These are phyloP conservation scores for Alaudala cheleensis DNA, from an alignment of 2,113 vertebrate species.

Conservation along the genomic window DNA sequence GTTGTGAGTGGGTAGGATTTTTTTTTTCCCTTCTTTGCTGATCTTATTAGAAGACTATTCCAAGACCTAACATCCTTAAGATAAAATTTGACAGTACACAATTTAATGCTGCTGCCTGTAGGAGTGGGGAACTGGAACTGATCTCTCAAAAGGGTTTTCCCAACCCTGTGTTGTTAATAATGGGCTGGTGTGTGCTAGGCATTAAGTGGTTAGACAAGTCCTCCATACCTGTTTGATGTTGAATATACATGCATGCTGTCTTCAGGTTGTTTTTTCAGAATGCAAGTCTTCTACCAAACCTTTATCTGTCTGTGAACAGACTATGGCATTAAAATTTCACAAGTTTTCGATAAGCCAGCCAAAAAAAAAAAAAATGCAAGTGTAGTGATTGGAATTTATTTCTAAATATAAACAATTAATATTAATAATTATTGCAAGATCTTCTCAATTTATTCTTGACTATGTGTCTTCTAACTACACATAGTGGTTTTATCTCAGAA, in stretches of 20 bases:
- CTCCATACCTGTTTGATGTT: not conserved
- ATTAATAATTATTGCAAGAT: not conserved
- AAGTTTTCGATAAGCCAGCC: not conserved
- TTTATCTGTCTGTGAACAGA: not conserved
- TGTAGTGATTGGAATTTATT: not conserved
- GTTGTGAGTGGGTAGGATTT: not conserved
- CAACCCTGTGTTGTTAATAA: not conserved
- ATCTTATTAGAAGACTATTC: not conserved
- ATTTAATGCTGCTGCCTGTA: not conserved
- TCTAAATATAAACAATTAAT: not conserved
- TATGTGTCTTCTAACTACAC: not conserved
- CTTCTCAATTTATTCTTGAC: not conserved
- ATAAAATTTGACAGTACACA: not conserved
- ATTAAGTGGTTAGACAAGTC: constrained; percentile 8
- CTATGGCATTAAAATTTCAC: not conserved
- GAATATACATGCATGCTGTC: not conserved
- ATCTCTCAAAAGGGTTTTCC: constrained; percentile 26
- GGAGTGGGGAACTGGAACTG: not conserved
- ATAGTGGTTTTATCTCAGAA: not conserved
- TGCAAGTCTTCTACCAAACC: not conserved
- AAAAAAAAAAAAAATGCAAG: not conserved
- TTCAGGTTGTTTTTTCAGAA: not conserved
- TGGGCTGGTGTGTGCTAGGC: not conserved
- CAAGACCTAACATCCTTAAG: not conserved
- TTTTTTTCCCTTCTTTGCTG: not conserved